phyloP scores from a whole-genome alignment of 2,113 vertebrate genomes.

The Anser cygnoides region DNA sequence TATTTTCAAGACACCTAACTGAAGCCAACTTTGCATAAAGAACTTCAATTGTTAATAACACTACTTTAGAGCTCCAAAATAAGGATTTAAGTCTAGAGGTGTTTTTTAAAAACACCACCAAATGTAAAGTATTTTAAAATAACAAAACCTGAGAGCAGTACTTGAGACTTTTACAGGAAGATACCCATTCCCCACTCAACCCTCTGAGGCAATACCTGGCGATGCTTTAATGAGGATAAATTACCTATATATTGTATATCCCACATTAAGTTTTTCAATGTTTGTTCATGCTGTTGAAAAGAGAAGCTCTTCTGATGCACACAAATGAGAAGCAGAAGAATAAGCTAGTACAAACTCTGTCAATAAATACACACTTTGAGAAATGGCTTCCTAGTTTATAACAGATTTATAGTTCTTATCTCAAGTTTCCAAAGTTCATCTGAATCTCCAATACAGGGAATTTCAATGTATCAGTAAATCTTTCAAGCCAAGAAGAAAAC shows the following conservation, averaged over 20 bases:
- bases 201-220: neutral
- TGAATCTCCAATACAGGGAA: conserved; percentile 69
- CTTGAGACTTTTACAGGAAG: neutral
- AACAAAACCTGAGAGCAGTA: neutral
- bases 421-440: conserved; percentile 73
- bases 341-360: neutral
- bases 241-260: neutral
- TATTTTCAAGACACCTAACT: neutral
- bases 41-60: neutral
- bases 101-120: neutral
- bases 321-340: conserved; percentile 41
- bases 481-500: conserved; percentile 74
- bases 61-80: neutral
- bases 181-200: neutral
- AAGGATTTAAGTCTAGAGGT: neutral
- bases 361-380: conserved; percentile 35
- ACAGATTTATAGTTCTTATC: conserved; percentile 77
- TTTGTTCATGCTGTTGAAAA: neutral
- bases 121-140: neutral
- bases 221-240: neutral
- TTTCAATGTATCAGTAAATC: conserved; percentile 76
- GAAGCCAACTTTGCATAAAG: neutral
- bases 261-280: neutral
- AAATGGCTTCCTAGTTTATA: conserved; percentile 55
- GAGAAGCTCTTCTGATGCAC: conserved; percentile 3